Base-by-base conservation (phyloP, 2,113 vertebrate species). In the Bettongia penicillata region DNA sequence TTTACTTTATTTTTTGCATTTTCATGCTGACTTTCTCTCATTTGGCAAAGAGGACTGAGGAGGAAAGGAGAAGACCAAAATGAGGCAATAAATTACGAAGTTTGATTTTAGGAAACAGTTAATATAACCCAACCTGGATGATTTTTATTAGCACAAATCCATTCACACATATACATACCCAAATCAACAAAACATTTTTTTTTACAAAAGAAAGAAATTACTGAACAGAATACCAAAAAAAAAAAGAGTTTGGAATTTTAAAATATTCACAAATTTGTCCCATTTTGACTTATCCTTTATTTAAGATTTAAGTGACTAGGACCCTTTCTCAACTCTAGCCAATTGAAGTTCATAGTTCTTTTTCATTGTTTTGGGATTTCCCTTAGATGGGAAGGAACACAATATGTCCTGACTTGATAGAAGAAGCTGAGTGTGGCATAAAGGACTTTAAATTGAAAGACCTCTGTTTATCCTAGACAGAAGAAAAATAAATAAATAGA, bases 151-250 rank as follows among this genome's bases (percentile, higher is more conserved):
- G 37, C 19, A 77, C n/a, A 77, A 19, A 16, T 61, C 61, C 14
- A 37, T 4, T n/a, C 61, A 14, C 28, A 31, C 10, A 61, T 10
- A 68, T 3, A 53, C 8, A 28, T 10, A 4, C 1, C 4, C 50
- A 51, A 8, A 51, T 51, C 6, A 9, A 61, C 26, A 61, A 3
- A 92, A 68, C 94, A 95, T 48, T 48, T 48, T 48, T 48, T 92
- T 52, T 16, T 16, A 52, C 2, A 52, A 52, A 52, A 52, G 90
- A 92, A 94, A 37, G 37, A 43, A 94, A 91, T 24, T 49, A 47
- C 28, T 94, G 57, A 89, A 93, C 91, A 19, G 26, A 91, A 92
- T 96, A 77, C 53, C 96, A 57, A 55, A 91, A 68, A n/a, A n/a
- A 57, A 55, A 91, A 95, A 68, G 47, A 26, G 22, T 49, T 92